A percentile compares a stretch with the other conserved stretches of the same genome.
These are phyloP conservation scores for Henricia sp. DNA, from an alignment of 53 echinoderm and acorn worm genomes.

Conservation along the genomic window DNA sequence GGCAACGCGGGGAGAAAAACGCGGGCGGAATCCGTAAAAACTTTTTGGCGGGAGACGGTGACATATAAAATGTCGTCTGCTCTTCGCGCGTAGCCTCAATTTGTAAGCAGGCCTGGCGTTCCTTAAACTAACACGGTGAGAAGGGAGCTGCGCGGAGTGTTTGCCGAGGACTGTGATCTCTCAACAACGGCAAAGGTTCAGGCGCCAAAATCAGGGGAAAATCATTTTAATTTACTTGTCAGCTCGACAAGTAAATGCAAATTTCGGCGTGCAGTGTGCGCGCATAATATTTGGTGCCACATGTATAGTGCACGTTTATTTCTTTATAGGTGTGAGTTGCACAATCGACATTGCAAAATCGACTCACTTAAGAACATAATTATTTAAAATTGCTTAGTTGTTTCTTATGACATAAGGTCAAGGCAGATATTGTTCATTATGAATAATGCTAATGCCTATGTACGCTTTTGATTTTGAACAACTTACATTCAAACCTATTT, in stretches of 20 bases:
- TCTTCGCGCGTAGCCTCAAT: neutral
- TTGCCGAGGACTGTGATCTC: conserved; percentile 32
- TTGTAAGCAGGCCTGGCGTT: conserved; percentile 22
- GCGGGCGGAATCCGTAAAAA: conserved; percentile 32
- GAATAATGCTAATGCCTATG: no score
- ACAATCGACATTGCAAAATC: no score
- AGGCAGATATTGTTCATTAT: no score
- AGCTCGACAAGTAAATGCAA: neutral
- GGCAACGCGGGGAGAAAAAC: conserved; percentile 7
- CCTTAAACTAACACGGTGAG: conserved; percentile 26
- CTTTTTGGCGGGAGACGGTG: neutral
- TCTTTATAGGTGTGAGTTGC: no score
- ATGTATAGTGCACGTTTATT: no score
- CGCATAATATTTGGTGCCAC: no score
- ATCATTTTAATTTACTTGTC: neutral
- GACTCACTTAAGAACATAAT: no score
- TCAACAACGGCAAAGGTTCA: neutral
- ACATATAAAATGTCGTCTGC: conserved; percentile 11
- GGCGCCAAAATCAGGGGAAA: neutral
- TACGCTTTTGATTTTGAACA: no score
- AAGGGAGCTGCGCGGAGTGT: neutral
- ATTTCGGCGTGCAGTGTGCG: neutral
- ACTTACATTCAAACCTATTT: no score
- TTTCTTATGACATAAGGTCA: no score
- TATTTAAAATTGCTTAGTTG: no score